A percentile compares a stretch with the other conserved stretches of the same genome.
Evolutionary conservation across 2,113 vertebrate species (phyloP).

Genomic region (Galemys pyrenaicus): DNA sequence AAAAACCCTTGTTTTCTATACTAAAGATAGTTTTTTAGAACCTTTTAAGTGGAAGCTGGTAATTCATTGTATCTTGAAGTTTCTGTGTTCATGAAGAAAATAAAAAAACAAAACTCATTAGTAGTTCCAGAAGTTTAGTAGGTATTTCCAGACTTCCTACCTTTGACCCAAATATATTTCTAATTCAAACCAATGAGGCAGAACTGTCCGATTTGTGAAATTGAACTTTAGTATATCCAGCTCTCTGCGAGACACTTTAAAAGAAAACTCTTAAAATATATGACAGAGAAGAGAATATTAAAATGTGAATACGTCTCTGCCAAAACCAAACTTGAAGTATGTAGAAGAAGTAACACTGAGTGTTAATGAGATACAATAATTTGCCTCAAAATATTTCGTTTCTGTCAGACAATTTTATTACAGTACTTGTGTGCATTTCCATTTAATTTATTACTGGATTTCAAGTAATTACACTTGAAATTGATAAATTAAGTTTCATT

Average conservation of each 20-base stretch:
- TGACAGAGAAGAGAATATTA: neutral
- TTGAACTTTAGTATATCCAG: neutral
- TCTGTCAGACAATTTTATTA: conserved; percentile 8
- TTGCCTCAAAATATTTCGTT: conserved; percentile 30
- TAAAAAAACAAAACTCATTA: neutral
- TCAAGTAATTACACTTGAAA: neutral
- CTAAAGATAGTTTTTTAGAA: neutral
- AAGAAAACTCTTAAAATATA: conserved; percentile 20
- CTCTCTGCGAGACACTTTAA: neutral
- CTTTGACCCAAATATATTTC: neutral
- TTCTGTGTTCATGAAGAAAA: neutral
- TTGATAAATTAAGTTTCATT: neutral
- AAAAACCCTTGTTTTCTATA: neutral
- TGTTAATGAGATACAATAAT: neutral
- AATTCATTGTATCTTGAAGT: neutral
- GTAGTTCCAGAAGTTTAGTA: neutral
- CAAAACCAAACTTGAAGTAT: conserved; percentile 22
- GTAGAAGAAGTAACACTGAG: neutral
- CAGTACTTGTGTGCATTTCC: neutral
- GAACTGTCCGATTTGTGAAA: neutral
- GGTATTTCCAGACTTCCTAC: neutral
- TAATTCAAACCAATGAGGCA: conserved; percentile 42
- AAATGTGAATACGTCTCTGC: neutral
- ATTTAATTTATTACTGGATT: neutral
- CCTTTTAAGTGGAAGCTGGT: neutral